phyloP scores from a whole-genome alignment of 2,888 invertebrate species.

The Hetaerina titia region DNA sequence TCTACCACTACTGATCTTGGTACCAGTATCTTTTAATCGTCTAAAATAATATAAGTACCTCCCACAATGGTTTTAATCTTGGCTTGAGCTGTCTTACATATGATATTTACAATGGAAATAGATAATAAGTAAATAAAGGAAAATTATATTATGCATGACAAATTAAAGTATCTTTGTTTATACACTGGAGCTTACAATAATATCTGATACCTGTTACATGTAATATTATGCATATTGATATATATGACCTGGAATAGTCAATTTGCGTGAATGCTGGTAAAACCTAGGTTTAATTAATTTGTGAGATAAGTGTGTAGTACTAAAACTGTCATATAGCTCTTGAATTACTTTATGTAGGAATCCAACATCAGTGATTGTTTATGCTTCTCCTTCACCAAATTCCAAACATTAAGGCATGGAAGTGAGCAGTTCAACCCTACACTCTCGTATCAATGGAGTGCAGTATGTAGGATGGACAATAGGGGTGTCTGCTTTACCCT shows the following conservation, averaged over 20 bases:
- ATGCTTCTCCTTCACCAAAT: conserved; percentile 47
- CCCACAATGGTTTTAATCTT: no score
- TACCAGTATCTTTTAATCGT: no score
- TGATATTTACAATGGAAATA: no score
- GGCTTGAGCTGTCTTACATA: no score
- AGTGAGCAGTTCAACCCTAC: conserved; percentile 78
- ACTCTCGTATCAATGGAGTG: conserved; percentile 78
- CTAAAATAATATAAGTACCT: no score
- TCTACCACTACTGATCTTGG: no score
- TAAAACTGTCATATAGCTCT: conserved; percentile 14
- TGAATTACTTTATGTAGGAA: conserved; percentile 44
- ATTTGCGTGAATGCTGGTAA: background rate
- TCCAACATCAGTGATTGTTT: conserved; percentile 44
- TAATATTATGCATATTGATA: background rate
- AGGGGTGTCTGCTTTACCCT: conserved; percentile 79
- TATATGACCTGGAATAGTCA: background rate
- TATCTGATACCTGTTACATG: background rate
- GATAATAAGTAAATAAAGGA: no score
- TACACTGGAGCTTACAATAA: no score
- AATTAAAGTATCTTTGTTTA: no score
- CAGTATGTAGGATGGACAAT: conserved; percentile 79
- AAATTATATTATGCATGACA: no score
- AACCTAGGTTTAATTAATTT: background rate
- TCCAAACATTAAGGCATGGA: conserved; percentile 77
- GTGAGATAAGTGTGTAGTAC: background rate